Evolutionary conservation across 1,140 invertebrate genomes (phyloP).

Genomic region (Drosophila mayri): DNA sequence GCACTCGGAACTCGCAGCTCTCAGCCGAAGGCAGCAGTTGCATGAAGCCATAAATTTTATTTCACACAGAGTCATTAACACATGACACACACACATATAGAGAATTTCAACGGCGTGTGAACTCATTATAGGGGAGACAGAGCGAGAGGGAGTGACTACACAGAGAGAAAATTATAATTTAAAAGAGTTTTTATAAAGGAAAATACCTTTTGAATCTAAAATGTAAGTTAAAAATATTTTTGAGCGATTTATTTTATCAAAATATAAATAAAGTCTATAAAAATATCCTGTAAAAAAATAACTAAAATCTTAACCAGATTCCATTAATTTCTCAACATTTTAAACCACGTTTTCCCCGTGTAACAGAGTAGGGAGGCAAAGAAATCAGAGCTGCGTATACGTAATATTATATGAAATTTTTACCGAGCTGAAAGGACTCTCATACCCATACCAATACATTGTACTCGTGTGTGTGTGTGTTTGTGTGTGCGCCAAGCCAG

Average conservation of each 20-base stretch:
- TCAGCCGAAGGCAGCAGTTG: conserved; percentile 70
- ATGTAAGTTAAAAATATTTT: background rate
- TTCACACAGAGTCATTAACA: conserved; percentile 83
- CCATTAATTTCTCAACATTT: background rate
- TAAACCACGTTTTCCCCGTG: background rate
- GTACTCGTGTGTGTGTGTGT: background rate
- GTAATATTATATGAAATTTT: conserved; percentile 74
- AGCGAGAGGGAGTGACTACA: conserved; percentile 2
- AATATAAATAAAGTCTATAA: no score
- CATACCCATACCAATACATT: conserved; percentile 13
- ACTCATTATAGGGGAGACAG: conserved; percentile 75
- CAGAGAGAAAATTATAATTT: background rate
- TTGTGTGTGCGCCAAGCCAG: conserved; percentile 15
- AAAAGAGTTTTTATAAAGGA: background rate
- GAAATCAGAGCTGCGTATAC: conserved; percentile 79
- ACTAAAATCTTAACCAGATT: background rate
- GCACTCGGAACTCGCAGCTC: conserved; percentile 25
- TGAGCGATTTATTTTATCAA: no score
- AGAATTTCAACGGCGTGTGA: conserved; percentile 71
- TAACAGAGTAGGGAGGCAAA: background rate
- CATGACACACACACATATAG: conserved; percentile 62
- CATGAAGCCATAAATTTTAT: conserved; percentile 84
- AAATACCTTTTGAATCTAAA: background rate
- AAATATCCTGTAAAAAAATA: no score
- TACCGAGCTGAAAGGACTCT: conserved; percentile 21